These are phyloP conservation scores for Prolemur simus DNA, from an alignment of 2,113 vertebrate genomes.

Conservation along the genomic window DNA sequence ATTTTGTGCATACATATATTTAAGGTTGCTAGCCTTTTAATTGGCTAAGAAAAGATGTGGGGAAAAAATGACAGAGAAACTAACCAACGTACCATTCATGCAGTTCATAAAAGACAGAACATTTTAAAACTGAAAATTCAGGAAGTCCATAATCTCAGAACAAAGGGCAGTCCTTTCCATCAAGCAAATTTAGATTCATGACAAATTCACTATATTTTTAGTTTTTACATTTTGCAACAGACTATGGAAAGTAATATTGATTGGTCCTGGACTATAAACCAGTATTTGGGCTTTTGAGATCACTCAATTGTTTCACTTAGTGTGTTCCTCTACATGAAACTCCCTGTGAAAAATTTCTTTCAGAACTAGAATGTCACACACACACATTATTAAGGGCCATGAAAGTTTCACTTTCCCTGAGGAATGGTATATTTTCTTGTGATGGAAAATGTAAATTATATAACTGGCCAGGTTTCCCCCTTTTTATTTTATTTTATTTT, in stretches of 20 bases:
- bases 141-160: not conserved
- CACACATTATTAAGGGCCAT: not conserved
- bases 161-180: slow-evolving; percentile 12
- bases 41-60: slow-evolving; percentile 34
- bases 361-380: not conserved
- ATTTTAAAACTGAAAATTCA: slow-evolving; percentile 43
- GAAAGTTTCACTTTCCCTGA: not conserved
- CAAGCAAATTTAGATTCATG: slow-evolving; percentile 42
- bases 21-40: not conserved
- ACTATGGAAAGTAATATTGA: slow-evolving; percentile 11
- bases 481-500: not conserved
- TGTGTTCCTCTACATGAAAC: not conserved
- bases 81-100: not conserved
- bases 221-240: slow-evolving; percentile 50
- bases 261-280: not conserved
- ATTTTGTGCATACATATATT: not conserved
- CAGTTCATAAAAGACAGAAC: not conserved
- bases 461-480: not conserved
- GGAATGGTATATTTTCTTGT: not conserved
- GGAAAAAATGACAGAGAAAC: not conserved
- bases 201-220: slow-evolving; percentile 30
- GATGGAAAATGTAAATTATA: slow-evolving; percentile 36
- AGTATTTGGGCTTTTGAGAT: slow-evolving; percentile 8
- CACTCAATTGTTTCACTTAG: slow-evolving; percentile 9
- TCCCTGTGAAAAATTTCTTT: slow-evolving; percentile 19